phyloP scores from a whole-genome alignment of 2,888 invertebrate species.

The Eilema caniola region DNA sequence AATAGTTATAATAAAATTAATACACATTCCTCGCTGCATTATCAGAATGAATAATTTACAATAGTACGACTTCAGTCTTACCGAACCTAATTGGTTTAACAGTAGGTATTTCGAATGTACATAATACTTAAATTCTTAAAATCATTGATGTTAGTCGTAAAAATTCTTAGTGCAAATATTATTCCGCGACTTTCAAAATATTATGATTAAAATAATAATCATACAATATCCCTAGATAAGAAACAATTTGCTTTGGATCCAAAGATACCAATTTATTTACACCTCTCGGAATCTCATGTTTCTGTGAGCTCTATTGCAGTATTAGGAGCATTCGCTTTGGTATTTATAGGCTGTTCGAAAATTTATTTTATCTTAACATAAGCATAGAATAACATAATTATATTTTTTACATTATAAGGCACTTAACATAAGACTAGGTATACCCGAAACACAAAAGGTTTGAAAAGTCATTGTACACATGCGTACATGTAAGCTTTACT shows the following conservation, averaged over 20 bases:
- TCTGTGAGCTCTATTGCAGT: conserved; percentile 1
- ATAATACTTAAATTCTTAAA: conserved; percentile 40
- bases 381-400: neutral
- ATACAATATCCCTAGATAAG: neutral
- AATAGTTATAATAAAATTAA: conserved; percentile 40
- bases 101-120: conserved; percentile 28
- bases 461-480: conserved; percentile 9
- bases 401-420: conserved; percentile 63
- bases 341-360: neutral
- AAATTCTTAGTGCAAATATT: conserved; percentile 29
- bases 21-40: conserved; percentile 34
- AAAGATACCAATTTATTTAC: neutral
- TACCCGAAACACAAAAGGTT: conserved; percentile 54
- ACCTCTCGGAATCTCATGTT: neutral
- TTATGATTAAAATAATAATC: neutral
- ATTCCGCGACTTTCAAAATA: conserved; percentile 13
- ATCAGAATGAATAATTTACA: conserved; percentile 21
- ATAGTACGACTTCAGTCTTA: conserved; percentile 48
- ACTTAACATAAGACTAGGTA: conserved; percentile 75
- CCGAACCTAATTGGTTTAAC: conserved; percentile 31
- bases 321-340: neutral
- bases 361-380: neutral
- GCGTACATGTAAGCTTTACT: neutral
- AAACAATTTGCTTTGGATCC: neutral
- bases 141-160: neutral